Evolutionary conservation across 1,140 invertebrate species (phyloP), one percentile per base, ranked within the genome.

Genomic region (Heliconius eleuchia): DNA sequence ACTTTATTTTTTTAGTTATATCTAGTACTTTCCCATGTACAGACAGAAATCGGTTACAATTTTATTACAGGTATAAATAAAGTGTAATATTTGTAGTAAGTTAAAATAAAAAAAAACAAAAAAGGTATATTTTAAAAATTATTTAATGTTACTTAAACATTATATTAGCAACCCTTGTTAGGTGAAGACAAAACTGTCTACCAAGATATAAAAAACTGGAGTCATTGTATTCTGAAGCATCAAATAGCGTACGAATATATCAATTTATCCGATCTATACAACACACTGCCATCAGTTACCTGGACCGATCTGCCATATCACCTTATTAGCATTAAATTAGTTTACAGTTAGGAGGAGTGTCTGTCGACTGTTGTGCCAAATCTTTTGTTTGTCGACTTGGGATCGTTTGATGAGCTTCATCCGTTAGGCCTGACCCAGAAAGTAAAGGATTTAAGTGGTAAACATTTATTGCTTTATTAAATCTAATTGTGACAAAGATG

Each of bases 401-500:
- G 77, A 77, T 81, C 57, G 84, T 82, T 85, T 85, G 85, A 90
- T 87, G 81, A 87, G 78, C 81, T 83, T 78, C 87, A 85, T 89
- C 89, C 89, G 88, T 80, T 84, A 80, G 80, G 13, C 72, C 71
- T 70, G 76, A 78, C 80, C 78, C 71, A 81, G 75, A 80, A 80
- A 77, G 71, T 74, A 71, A 71, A 74, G 57, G 72, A 80, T 66
- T 77, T 74, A 80, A 80, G 79, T 77, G 72, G 76, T 70, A 70
- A n/a, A 66, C 72, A 77, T 77, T 77, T 80, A 73, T 80, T 80
- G 74, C 37, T 80, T 80, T 70, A 80, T 76, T 80, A 76, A 73
- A 39, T 76, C 11, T 34, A 8, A 74, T 79, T 74, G 39, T 73
- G 46, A 74, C 55, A 50, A 52, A 66, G 73, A 74, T 55, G 30